Conservation (phyloP, 2,797 vertebrate species). For the Ptychobarbus kaznakovi region DNA sequence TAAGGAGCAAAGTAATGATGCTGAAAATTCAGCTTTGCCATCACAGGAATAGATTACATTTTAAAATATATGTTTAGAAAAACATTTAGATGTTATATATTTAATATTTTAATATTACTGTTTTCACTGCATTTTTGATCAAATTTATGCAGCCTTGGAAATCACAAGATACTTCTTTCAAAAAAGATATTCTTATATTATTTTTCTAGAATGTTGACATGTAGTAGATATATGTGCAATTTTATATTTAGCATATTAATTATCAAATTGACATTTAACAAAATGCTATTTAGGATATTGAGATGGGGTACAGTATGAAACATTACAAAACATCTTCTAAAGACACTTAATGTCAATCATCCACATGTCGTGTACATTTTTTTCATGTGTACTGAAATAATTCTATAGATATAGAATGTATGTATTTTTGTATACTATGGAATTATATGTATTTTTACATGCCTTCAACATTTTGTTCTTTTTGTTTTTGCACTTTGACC, state of each 20-base stretch:
- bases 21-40: background rate
- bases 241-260: background rate
- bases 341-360: background rate
- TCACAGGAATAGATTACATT: background rate
- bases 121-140: background rate
- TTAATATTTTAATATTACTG: too few relatives aligned
- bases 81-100: too few relatives aligned
- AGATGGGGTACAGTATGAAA: background rate
- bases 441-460: background rate
- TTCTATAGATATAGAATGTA: background rate
- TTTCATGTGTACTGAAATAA: conserved; percentile 14
- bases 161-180: too few relatives aligned
- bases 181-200: too few relatives aligned
- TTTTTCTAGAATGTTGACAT: background rate
- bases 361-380: background rate
- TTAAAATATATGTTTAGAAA: too few relatives aligned
- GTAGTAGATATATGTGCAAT: background rate
- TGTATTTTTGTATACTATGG: background rate
- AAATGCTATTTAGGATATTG: background rate
- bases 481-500: conserved; percentile 62
- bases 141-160: background rate
- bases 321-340: background rate
- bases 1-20: background rate
- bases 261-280: background rate
- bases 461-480: background rate